Base-by-base conservation (phyloP, 2,113 vertebrate genomes). In the Tragelaphus imberbis region DNA sequence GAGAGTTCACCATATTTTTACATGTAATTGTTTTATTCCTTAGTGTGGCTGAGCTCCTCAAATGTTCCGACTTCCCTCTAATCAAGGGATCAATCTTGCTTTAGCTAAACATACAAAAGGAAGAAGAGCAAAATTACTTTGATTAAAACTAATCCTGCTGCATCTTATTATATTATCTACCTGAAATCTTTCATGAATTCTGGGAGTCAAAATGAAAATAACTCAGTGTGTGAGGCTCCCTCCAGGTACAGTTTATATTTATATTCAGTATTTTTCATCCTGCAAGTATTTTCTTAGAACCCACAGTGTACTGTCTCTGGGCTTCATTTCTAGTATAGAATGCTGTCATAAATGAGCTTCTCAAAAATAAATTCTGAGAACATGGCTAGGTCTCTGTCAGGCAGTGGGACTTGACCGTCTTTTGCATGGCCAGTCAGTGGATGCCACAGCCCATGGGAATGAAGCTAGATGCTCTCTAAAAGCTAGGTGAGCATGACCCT, bases 121-220 rank as follows among this genome's bases (percentile, higher is more conserved):
- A 94, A 84, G 58, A 30, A 92, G 44, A 92, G 27, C 28, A 90
- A 17, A 80, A 16, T 87, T 30, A 55, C 65, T 65, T 77, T 92
- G 19, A 80, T 81, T 82, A 86, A 89, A 90, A 88, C 71, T 51
- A 90, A 94, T 51, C 14, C 55, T 56, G 3, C 61, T 47, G 75
- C 1, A 85, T 65, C 16, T 8, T 59, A 65, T 85, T 85, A 28
- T 89, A 65, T 84, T 30, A n/a, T 51, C 19, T 81, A 40, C 15
- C 14, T 49, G 55, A 96, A 90, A 82, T 58, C 7, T 59, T 75
- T 65, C 27, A 97, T 61, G 15, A 94, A 77, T 33, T 79, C 88
- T 96, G 86, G 61, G 8, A 59, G 7, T 85, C 33, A 93, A 97
- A 97, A 55, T 89, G 33, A 93, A 93, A 95, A n/a, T 49, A 80